Base-by-base conservation (phyloP, 2,888 invertebrate genomes). In the Euproctis similis region DNA sequence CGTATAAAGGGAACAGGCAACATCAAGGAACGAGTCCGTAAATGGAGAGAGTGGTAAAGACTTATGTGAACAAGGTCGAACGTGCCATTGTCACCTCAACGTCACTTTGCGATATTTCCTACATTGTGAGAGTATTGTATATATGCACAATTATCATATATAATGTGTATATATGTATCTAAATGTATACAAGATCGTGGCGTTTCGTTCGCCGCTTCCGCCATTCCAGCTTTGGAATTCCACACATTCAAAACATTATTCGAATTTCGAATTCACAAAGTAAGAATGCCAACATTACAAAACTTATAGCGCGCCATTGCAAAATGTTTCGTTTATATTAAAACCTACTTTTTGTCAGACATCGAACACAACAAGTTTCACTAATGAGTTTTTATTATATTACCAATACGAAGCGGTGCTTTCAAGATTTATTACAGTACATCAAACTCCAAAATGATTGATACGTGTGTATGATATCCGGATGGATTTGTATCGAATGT, bases 51-150 rank as follows among this genome's bases (percentile, higher is more conserved):
- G 72, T 68, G 62, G 67, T 66, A 67, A n/a, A n/a, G 67, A 69
- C 55, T 62, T 74, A 74, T 81, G 81, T 62, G 80, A 82, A 80
- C 69, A 77, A 65, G 77, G 77, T 70, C 77, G 65, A 57, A 63
- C 61, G 61, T 61, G 67, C 64, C 54, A 76, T 77, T 78, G 81
- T 77, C 72, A 62, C 61, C 51, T 45, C 52, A 45, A 53, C 56
- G 60, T 67, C 68, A 71, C 66, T 67, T 54, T 42, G 59, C 58
- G 59, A 70, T 59, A 59, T 65, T 66, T 68, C 61, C 63, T 66
- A 55, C 58, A 59, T 54, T 54, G n/a, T 36, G 36, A 42, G 29
- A 34, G 33, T 38, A 26, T 30, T 39, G 37, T 35, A 43, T 33
- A 32, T 20, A 21, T 31, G 30, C 26, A 39, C 36, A 42, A 32